Conservation (phyloP, 2,888 invertebrate species). For the Drosophila paranaensis region DNA sequence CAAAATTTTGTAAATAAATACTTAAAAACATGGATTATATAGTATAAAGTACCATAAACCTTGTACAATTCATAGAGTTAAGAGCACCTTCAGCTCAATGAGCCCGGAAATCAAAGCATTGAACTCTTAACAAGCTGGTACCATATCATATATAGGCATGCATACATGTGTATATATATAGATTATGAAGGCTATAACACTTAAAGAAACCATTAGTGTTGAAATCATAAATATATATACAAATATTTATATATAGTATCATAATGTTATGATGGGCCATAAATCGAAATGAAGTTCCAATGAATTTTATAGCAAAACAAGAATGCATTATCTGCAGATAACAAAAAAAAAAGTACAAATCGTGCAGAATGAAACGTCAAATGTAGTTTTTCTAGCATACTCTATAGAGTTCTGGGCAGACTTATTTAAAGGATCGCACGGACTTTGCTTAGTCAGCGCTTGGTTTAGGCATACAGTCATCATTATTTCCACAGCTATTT, state of each 20-base stretch:
- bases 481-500: slow-evolving; percentile 2
- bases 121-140: background rate
- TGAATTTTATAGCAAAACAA: background rate
- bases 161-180: background rate
- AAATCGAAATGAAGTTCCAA: background rate
- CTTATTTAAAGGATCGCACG: background rate
- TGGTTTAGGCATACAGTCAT: background rate
- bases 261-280: slow-evolving; percentile 1
- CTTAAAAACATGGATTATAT: background rate
- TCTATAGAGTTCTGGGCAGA: background rate
- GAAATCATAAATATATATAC: background rate
- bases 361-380: background rate
- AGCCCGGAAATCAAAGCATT: background rate
- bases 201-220: background rate
- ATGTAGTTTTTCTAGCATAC: background rate
- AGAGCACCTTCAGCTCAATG: background rate
- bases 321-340: background rate
- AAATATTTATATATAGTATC: background rate
- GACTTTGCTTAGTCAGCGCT: background rate
- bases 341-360: background rate
- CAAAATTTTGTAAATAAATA: background rate
- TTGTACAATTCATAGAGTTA: background rate
- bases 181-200: background rate
- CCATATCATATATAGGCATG: background rate
- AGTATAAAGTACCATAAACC: background rate